Conservation (phyloP, 2,888 invertebrate genomes). For the Athalia cordata region DNA sequence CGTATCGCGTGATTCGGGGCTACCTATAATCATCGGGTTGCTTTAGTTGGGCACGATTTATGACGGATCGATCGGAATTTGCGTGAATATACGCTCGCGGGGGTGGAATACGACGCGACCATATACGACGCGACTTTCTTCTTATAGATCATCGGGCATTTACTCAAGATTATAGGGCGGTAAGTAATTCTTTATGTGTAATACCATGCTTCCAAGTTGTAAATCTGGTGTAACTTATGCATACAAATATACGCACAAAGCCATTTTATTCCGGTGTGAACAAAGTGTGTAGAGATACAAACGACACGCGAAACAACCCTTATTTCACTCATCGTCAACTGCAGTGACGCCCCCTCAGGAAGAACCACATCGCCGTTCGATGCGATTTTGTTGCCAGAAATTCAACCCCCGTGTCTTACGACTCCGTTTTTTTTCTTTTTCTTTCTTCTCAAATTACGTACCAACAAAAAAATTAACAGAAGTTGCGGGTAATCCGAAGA, state of each 20-base stretch:
- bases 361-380: too few relatives aligned
- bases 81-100: neutral
- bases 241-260: neutral
- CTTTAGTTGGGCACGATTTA: slow-evolving; percentile 18
- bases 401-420: too few relatives aligned
- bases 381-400: too few relatives aligned
- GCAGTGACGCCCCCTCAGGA: neutral
- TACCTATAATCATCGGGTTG: neutral
- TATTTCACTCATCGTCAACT: neutral
- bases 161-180: slow-evolving; percentile 18
- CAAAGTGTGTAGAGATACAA: slow-evolving; percentile 13
- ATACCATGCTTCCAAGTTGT: slow-evolving; percentile 50
- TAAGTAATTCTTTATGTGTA: slow-evolving; percentile 30
- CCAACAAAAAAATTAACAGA: neutral
- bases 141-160: slow-evolving; percentile 4
- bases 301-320: slow-evolving; percentile 25
- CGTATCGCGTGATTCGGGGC: slow-evolving; percentile 34
- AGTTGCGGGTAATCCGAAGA: too few relatives aligned
- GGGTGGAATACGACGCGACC: neutral
- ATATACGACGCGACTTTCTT: neutral
- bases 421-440: too few relatives aligned
- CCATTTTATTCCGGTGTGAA: neutral
- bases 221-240: slow-evolving; percentile 34
- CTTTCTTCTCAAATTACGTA: neutral
- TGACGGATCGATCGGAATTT: slow-evolving; percentile 17